A percentile compares a stretch with the other conserved stretches of the same genome.
phyloP scores from a whole-genome alignment of 2,797 vertebrate species.

The Ceyx erithaca region DNA sequence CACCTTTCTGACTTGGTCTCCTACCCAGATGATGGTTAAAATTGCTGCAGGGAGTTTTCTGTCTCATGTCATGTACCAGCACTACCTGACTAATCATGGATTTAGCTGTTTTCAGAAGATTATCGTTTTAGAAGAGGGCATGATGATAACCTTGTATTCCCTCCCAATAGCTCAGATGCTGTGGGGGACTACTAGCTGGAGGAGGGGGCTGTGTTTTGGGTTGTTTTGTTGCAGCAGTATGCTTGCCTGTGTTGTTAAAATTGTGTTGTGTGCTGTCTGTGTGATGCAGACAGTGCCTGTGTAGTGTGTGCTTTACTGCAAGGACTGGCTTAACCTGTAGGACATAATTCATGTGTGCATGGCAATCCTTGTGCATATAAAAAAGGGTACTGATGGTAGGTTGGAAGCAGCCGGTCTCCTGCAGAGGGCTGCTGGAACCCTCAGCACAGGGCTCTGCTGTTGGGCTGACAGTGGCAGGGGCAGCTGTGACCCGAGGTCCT shows the following conservation, averaged over 20 bases:
- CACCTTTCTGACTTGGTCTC: neutral
- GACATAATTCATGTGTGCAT: neutral
- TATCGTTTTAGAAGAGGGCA: neutral
- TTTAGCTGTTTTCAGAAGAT: neutral
- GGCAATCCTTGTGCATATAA: neutral
- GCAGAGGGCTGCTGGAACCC: neutral
- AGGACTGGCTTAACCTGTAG: neutral
- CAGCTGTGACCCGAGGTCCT: neutral
- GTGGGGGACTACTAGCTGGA: neutral
- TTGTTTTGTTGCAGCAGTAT: rapidly evolving
- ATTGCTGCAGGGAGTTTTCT: neutral
- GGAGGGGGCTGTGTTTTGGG: neutral
- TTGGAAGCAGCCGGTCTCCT: neutral
- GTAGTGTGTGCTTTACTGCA: neutral
- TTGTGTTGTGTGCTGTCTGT: neutral
- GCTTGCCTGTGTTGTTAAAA: neutral
- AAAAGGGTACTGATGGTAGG: neutral
- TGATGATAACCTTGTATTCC: neutral
- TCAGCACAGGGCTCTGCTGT: neutral
- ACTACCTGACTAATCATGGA: neutral
- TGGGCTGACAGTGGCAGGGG: rapidly evolving
- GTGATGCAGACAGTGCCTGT: neutral
- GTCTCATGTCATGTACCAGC: neutral
- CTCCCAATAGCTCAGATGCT: neutral
- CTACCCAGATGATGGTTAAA: neutral